Conservation (phyloP, 2,888 invertebrate species). For the Drosophila atripex region DNA sequence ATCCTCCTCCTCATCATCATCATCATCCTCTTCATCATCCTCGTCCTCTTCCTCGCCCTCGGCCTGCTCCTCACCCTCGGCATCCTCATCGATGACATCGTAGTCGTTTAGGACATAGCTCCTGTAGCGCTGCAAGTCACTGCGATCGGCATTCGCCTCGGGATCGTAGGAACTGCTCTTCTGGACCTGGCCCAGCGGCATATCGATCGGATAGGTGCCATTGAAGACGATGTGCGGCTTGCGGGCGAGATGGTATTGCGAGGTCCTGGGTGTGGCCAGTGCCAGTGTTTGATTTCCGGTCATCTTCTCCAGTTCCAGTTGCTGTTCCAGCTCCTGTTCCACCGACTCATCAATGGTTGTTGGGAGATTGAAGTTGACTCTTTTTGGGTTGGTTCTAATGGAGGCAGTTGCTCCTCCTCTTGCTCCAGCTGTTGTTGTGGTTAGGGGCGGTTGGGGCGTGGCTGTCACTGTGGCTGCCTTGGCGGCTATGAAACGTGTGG, state of each 20-base stretch:
- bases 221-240: slow-evolving; percentile 88
- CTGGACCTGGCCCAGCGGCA: slow-evolving; percentile 84
- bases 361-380: slow-evolving; percentile 74
- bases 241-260: slow-evolving; percentile 1
- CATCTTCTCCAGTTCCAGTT: slow-evolving; percentile 30
- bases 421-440: neutral
- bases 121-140: slow-evolving; percentile 61
- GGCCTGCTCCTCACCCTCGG: slow-evolving; percentile 67
- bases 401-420: slow-evolving; percentile 47
- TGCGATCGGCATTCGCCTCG: slow-evolving; percentile 75
- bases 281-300: slow-evolving; percentile 18
- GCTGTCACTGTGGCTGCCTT: slow-evolving; percentile 52
- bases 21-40: slow-evolving; percentile 52
- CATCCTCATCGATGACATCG: slow-evolving; percentile 66
- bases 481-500: slow-evolving; percentile 69
- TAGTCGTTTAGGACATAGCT: slow-evolving; percentile 65
- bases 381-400: slow-evolving; percentile 39
- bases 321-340: slow-evolving; percentile 36
- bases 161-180: slow-evolving; percentile 70
- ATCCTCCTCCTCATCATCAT: slow-evolving; percentile 53
- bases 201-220: slow-evolving; percentile 94
- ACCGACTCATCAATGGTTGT: slow-evolving; percentile 58
- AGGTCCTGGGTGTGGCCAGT: slow-evolving; percentile 5
- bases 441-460: slow-evolving; percentile 11
- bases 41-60: slow-evolving; percentile 55